Conservation (phyloP, 2,888 invertebrate species). For the Ariolimax columbianus region DNA sequence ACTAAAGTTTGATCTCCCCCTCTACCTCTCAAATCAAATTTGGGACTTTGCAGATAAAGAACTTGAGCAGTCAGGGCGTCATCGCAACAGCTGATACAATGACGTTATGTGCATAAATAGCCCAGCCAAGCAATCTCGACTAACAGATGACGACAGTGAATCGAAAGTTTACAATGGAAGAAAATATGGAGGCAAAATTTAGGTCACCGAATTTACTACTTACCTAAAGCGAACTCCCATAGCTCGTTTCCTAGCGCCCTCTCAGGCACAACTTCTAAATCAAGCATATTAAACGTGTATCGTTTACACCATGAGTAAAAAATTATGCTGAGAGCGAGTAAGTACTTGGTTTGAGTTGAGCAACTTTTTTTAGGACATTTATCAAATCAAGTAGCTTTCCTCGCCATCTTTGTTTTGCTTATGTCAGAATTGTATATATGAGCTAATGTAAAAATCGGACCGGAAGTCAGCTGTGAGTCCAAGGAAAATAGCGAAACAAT, state of each 20-base stretch:
- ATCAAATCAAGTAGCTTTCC: slow-evolving; percentile 37
- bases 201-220: slow-evolving; percentile 77
- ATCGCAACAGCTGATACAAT: slow-evolving; percentile 33
- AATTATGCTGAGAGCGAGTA: not conserved
- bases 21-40: no score
- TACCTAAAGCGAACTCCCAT: slow-evolving; percentile 98
- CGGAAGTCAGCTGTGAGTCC: slow-evolving; percentile 23
- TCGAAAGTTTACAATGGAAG: not conserved
- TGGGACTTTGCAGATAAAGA: not conserved
- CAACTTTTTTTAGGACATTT: slow-evolving; percentile 11
- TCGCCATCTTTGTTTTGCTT: slow-evolving; percentile 74
- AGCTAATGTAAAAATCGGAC: slow-evolving; percentile 32
- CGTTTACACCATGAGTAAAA: slow-evolving; percentile 29
- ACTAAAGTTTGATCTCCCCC: no score
- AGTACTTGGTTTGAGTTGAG: not conserved
- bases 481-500: not conserved
- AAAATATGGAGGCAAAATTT: slow-evolving; percentile 6
- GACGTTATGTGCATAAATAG: slow-evolving; percentile 42
- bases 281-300: slow-evolving; percentile 85
- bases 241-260: slow-evolving; percentile 91
- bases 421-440: slow-evolving; percentile 33
- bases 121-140: not conserved
- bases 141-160: not conserved
- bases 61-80: not conserved
- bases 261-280: slow-evolving; percentile 97